A percentile compares a stretch with the other conserved stretches of the same genome.
phyloP scores from a whole-genome alignment of 2,113 vertebrate species.

The Syrmaticus mikado region DNA sequence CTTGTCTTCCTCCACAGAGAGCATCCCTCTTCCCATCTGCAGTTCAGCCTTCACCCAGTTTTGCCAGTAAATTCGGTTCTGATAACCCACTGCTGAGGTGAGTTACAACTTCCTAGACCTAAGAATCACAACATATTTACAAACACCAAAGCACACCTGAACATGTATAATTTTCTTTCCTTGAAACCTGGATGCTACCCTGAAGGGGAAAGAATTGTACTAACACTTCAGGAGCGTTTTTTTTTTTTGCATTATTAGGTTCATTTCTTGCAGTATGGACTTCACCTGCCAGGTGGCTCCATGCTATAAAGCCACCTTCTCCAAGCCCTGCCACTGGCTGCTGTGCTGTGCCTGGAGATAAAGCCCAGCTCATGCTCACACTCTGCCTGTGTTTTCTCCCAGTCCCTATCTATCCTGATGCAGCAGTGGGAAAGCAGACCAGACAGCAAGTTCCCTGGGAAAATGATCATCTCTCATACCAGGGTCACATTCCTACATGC shows the following conservation, averaged over 20 bases:
- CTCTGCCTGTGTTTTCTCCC: neutral
- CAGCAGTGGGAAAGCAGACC: neutral
- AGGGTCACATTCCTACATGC: conserved; percentile 56
- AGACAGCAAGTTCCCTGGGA: conserved; percentile 3
- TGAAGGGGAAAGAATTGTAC: neutral
- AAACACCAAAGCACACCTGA: neutral
- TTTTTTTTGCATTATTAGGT: neutral
- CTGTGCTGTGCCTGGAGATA: neutral
- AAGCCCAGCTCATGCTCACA: neutral
- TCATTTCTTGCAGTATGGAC: neutral
- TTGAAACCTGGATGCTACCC: neutral
- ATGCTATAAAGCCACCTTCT: neutral
- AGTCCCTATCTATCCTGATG: neutral
- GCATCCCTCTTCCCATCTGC: neutral
- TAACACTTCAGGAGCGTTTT: neutral
- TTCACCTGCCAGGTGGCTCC: neutral
- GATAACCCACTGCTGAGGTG: neutral
- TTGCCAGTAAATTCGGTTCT: neutral
- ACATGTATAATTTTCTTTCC: neutral
- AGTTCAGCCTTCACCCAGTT: neutral
- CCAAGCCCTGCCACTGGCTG: fast-evolving
- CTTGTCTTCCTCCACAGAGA: neutral
- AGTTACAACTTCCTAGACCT: neutral
- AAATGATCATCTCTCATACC: conserved; percentile 37
- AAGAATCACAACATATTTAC: neutral